Evolutionary conservation across 2,888 invertebrate genomes (phyloP), one percentile per base, ranked within the genome.

Genomic region (Zele albiditarsus): DNA sequence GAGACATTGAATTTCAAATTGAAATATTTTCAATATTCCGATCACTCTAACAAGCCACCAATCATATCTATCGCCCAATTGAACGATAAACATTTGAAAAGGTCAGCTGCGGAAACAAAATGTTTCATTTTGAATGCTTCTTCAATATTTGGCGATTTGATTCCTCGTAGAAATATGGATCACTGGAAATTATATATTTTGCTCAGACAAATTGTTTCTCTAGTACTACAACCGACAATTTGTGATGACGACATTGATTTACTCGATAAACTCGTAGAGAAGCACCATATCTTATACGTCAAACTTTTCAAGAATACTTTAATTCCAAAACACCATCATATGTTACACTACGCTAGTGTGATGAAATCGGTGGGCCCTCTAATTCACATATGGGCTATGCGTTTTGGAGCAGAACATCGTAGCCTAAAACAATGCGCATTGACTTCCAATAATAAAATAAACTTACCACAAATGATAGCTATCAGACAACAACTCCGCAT

Each of bases 241-340:
- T 27, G 27, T 8, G 14, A 67, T 31, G 28, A 62, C 12, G 69
- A 70, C 38, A 25, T 27, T 14, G 10, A 62, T 14, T 57, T 23
- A 27, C 33, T 73, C 6, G 23, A 53, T n/a, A 27, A 63, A 10
- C 31, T 77, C 8, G 65, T 74, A 8, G 33, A 62, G 62, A 1
- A 69, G n/a, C 77, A 72, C 46, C 72, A 77, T 38, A 65, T 8
- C 27, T 16, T 72, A 25, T 75, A 74, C 38, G 14, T 68, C 0
- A 57, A 74, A 33, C 28, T 73, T 16, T 70, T 75, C n/a, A 33
- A n/a, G 5, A 1, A 27, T 12, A 16, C 67, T 14, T 49, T 75
- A 20, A 77, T 72, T 46, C 74, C 77, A 3, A 77, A 77, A 69
- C 74, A 74, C 58, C 74, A 75, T 38, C 3, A 69, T 38, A 68